Percentiles rank a stretch among this genome's conserved stretches.
Conservation (phyloP, 1,140 invertebrate species). For the Wiebesia pumilae region DNA sequence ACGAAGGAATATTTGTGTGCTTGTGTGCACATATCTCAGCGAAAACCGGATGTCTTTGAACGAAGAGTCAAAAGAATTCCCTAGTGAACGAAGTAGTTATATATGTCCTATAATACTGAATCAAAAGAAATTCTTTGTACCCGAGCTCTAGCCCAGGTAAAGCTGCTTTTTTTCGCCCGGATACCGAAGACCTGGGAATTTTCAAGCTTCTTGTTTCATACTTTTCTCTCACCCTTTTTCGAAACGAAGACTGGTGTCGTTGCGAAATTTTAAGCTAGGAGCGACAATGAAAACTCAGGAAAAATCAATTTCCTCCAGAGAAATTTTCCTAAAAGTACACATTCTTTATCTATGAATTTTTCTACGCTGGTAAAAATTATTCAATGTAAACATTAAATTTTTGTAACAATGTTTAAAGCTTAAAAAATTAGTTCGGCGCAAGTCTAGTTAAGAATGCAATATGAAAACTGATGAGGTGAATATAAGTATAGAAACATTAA, state of each 20-base stretch:
- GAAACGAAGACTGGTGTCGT: background rate
- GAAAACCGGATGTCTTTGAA: background rate
- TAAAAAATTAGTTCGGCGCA: background rate
- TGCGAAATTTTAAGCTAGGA: background rate
- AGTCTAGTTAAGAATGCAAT: background rate
- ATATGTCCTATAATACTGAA: conserved; percentile 41
- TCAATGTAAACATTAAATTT: background rate
- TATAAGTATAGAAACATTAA: background rate
- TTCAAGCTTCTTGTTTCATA: background rate
- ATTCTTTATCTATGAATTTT: background rate
- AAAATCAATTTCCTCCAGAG: conserved; percentile 1
- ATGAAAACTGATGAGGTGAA: background rate
- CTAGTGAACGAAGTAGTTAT: background rate
- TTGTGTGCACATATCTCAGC: background rate
- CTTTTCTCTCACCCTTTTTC: background rate
- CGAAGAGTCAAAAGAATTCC: background rate
- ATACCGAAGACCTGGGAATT: background rate
- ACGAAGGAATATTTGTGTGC: background rate
- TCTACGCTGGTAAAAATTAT: background rate
- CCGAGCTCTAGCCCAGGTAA: background rate
- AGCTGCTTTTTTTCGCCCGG: background rate
- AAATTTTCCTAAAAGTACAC: background rate
- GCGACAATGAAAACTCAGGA: background rate
- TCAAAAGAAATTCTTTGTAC: conserved; percentile 55
- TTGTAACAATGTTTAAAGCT: background rate